Evolutionary conservation across 1,140 invertebrate species (phyloP), one percentile per base, ranked within the genome.

Genomic region (Oedothorax gibbosus): DNA sequence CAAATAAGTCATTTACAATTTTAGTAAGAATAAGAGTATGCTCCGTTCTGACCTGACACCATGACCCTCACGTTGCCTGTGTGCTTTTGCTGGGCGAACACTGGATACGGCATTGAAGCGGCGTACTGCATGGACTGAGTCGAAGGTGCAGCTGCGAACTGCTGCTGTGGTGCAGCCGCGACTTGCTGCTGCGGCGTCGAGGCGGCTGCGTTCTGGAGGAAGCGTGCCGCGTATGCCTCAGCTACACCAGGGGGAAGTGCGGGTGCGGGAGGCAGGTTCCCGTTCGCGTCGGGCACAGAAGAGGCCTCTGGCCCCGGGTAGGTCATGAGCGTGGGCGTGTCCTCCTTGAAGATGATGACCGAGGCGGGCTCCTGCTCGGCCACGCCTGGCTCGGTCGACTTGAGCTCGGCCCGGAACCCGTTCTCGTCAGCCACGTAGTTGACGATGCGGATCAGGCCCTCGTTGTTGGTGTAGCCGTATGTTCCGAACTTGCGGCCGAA

Each of bases 401-500:
- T 84, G 65, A 88, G 81, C 51, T 81, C 77, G 21, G 87, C 88
- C 11, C 87, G 71, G 66, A 86, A 87, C 11, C 87, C 87, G 60
- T 73, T 71, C 56, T 69, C 87, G 57, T 88, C 87, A 14, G 87
- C 87, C 49, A 88, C 87, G 85, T 89, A 89, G 85, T 89, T 88
- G 49, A 89, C 88, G 57, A 88, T 87, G 68, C 88, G 86, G 60
- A 88, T 81, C 64, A 88, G 87, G 12, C 88, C 88, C 71, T 89
- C 88, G 85, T 86, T 82, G 76, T 88, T 88, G 60, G 87, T 82
- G 53, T 88, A 86, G 15, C 88, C 88, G 64, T 88, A 88, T 15
- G 86, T 86, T 51, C 88, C 88, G 15, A 85, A 15, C n/a, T 87
- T 87, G 50, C 83, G 85, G 49, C 88, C 88, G 57, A 62, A 85